Evolutionary conservation across 2,113 vertebrate species (phyloP).

Genomic region (Willisornis vidua): DNA sequence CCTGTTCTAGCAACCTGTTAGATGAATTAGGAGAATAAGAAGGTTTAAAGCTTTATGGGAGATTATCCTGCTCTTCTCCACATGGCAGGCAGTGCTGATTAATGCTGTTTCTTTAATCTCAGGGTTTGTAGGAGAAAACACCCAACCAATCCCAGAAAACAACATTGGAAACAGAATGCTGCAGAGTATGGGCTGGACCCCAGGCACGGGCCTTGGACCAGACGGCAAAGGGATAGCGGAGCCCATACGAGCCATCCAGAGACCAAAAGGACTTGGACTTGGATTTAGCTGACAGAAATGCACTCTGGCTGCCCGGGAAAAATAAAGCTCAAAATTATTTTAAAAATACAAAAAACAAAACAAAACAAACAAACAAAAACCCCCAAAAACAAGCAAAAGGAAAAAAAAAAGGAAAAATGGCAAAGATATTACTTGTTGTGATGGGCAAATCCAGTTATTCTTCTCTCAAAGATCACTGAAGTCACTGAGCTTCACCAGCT

Average conservation of each 20-base stretch:
- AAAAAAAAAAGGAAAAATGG: neutral
- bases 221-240: constrained; percentile 93
- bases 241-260: constrained; percentile 88
- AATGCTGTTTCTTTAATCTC: constrained; percentile 65
- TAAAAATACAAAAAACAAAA: neutral
- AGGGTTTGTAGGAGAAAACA: constrained; percentile 89
- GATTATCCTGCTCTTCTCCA: constrained; percentile 57
- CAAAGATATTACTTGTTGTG: neutral
- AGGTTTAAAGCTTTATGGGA: constrained; percentile 66
- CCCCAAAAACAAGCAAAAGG: neutral
- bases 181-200: constrained; percentile 95
- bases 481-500: constrained; percentile 19
- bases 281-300: constrained; percentile 87
- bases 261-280: constrained; percentile 92
- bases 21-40: constrained; percentile 72
- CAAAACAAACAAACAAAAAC: neutral
- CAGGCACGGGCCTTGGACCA: constrained; percentile 90
- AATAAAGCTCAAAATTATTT: neutral
- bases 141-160: constrained; percentile 86
- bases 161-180: constrained; percentile 95
- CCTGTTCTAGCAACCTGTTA: constrained; percentile 66
- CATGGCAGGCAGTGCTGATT: constrained; percentile 45
- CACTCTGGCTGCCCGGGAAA: neutral
- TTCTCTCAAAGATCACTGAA: constrained; percentile 31
- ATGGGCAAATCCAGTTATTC: neutral